Base-by-base conservation (phyloP, 2,113 vertebrate genomes). In the Osmerus eperlanus region DNA sequence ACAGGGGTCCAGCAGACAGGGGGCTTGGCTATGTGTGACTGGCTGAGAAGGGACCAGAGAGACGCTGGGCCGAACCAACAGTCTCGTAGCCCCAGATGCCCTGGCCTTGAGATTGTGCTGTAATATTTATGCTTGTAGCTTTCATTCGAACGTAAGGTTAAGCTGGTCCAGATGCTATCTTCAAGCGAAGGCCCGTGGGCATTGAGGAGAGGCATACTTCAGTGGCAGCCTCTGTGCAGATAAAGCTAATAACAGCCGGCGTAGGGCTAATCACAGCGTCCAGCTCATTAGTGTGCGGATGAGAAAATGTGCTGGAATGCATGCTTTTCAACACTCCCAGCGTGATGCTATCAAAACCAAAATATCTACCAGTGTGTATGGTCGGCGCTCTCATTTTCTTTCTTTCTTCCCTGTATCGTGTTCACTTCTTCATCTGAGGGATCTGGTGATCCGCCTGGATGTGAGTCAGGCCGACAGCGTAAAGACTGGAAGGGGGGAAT, bases 291-390 rank as follows among this genome's bases (percentile, higher is more conserved):
- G 79, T 78, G 76, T 61, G 73, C 78, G 76, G 74, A 88, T 76
- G 60, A 87, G 83, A 84, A 90, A 87, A 86, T 79, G 84, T 71
- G 79, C 67, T 85, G 89, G 90, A 92, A 91, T 91, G 90, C 83
- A 82, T 52, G 69, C 84, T 89, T 91, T 91, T 92, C 90, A 91
- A 85, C 89, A 82, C 86, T 87, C 78, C 65, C 76, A 68, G 78
- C 55, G 79, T 79, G 89, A 88, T 87, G 64, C 72, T 75, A 88
- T 89, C 86, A 73, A 87, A 91, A 89, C 76, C 81, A 81, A 87
- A 90, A 90, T 84, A 86, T 78, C 78, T 73, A 77, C 71, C 69
- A 68, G 78, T 21, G 71, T 67, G 72, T 14, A 74, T 18, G 74
- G 76, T 25, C 0, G n/a, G 74, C 58, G 69, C 65, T 13, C 25